A percentile compares a stretch with the other conserved stretches of the same genome.
Conservation (phyloP, 2,888 invertebrate genomes). For the Xestia c-nigrum region DNA sequence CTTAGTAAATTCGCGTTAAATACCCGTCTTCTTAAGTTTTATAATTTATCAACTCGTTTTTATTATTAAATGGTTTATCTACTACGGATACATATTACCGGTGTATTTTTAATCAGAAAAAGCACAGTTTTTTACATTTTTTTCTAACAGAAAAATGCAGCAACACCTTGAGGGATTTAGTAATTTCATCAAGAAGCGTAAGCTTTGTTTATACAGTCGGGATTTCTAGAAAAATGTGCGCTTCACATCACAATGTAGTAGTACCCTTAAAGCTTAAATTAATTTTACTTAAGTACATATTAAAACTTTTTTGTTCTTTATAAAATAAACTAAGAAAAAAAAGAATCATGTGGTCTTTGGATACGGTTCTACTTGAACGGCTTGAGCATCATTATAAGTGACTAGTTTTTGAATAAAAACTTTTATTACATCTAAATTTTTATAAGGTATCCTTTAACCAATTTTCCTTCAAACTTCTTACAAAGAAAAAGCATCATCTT, state of each 20-base stretch:
- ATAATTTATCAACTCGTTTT: not conserved
- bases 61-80: not conserved
- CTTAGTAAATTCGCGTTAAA: too few species aligned
- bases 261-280: not conserved
- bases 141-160: constrained; percentile 7
- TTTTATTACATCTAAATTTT: not conserved
- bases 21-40: too few species aligned
- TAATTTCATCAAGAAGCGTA: constrained; percentile 7
- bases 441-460: not conserved
- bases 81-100: not conserved
- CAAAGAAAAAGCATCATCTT: constrained; percentile 28
- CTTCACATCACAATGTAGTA: not conserved
- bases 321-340: not conserved
- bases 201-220: not conserved
- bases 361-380: not conserved
- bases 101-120: not conserved
- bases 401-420: not conserved
- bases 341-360: not conserved
- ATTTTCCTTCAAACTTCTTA: constrained; percentile 14
- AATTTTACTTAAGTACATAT: not conserved
- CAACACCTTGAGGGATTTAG: not conserved
- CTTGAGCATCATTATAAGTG: not conserved
- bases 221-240: constrained; percentile 3
- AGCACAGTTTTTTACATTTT: not conserved
- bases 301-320: not conserved